Evolutionary conservation across 2,888 invertebrate genomes (phyloP).

Genomic region (Conistra vaccinii): DNA sequence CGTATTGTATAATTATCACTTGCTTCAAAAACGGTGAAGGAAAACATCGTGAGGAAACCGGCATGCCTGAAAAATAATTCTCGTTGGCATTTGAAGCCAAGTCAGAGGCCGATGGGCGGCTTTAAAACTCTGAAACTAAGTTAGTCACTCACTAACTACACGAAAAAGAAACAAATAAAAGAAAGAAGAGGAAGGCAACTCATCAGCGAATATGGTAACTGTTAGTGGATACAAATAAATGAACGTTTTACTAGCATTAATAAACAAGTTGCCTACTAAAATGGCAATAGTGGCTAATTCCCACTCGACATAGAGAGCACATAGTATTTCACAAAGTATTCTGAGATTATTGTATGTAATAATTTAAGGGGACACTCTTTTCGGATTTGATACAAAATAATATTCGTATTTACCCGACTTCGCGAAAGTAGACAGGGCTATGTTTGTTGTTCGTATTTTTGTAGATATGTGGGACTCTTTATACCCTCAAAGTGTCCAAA

Average conservation of each 20-base stretch:
- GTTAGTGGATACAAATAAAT: too few species aligned
- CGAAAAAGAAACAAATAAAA: too few species aligned
- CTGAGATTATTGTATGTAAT: slow-evolving; percentile 14
- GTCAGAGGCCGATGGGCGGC: too few species aligned
- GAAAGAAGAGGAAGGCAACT: too few species aligned
- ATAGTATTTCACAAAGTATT: slow-evolving; percentile 21
- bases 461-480: background rate
- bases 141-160: too few species aligned
- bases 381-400: background rate
- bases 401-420: background rate
- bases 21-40: too few species aligned
- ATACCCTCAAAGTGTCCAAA: background rate
- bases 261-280: slow-evolving; percentile 13
- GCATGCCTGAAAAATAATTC: too few species aligned
- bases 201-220: too few species aligned
- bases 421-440: background rate
- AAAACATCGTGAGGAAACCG: too few species aligned
- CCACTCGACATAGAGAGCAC: slow-evolving; percentile 5
- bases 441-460: background rate
- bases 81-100: too few species aligned
- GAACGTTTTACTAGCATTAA: background rate
- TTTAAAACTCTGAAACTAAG: too few species aligned
- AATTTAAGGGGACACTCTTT: slow-evolving; percentile 10
- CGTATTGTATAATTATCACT: too few species aligned
- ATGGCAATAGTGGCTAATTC: slow-evolving; percentile 5